A percentile compares a stretch with the other conserved stretches of the same genome.
These are phyloP conservation scores for Amphipoea lucens DNA, from an alignment of 2,888 invertebrate genomes.

Conservation along the genomic window DNA sequence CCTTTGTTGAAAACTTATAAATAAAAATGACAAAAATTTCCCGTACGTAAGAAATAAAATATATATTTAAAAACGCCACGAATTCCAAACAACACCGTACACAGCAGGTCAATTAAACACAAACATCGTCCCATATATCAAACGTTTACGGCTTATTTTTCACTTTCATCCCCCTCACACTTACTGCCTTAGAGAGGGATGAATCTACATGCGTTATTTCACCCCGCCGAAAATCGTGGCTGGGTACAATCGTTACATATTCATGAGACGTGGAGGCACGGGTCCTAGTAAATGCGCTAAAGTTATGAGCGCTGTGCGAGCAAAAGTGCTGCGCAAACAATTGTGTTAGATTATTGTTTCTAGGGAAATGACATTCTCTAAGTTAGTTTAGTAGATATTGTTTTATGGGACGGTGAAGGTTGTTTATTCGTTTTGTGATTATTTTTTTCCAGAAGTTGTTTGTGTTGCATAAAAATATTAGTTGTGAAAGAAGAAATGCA, in stretches of 20 bases:
- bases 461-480: neutral
- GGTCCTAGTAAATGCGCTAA: constrained; percentile 45
- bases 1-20: neutral
- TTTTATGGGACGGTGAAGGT: constrained; percentile 22
- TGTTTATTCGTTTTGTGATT: neutral
- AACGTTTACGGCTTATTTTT: constrained; percentile 61
- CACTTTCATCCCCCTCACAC: constrained; percentile 43
- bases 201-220: constrained; percentile 64
- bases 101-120: constrained; percentile 57
- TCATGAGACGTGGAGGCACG: constrained; percentile 77
- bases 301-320: constrained; percentile 52
- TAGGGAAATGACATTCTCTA: constrained; percentile 36
- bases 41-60: neutral
- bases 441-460: neutral
- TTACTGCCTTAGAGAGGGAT: constrained; percentile 57
- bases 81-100: constrained; percentile 33
- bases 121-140: constrained; percentile 58
- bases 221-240: constrained; percentile 75
- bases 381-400: constrained; percentile 39
- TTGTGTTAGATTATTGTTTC: constrained; percentile 56
- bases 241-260: constrained; percentile 77
- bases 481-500: neutral
- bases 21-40: neutral
- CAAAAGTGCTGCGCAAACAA: constrained; percentile 47
- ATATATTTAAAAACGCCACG: constrained; percentile 4